Base-by-base conservation (phyloP, 2,888 invertebrate genomes). In the Cyrtodaria siliqua region DNA sequence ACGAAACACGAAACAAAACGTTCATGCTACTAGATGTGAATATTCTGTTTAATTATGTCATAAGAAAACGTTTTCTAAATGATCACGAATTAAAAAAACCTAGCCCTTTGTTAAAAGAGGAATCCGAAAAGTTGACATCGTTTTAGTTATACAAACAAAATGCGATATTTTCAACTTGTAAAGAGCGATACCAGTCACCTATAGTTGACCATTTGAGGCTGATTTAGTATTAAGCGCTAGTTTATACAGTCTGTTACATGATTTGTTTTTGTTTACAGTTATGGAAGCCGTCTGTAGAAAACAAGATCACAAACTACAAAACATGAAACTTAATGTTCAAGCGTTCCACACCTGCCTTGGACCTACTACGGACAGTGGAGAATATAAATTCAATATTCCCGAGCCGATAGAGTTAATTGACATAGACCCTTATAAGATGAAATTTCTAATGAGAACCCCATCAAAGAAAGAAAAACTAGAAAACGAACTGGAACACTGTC, bases 301-400 rank as follows among this genome's bases (percentile, higher is more conserved):
- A 59, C 27, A 59, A 44, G 44, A 1, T 42, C 59, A 59, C 44
- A 23, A 14, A 2, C 12, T 59, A 6, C 23, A 26, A 26, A 27
- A 44, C 4, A 12, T 27, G 3, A 6, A 18, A 8, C 16, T 66
- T 9, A 47, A 27, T 16, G 66, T 66, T 4, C 33, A 18, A 6
- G 56, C 66, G 9, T 49, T 57, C 50, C 38, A 66, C 23, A 24
- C 56, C 12, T 49, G 66, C 49, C 26, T 66, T 49, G 66, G 66
- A 2, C 24, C 33, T 23, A 56, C 66, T 0, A 33, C 47, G 2
- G 2, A 33, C 6, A 9, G 24, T 20, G 56, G 49, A 3, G 16
- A 38, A n/a, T 23, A 29, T 2, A 9, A 56, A 33, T 66, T 55
- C 49, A 23, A 16, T 0, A 12, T 26, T 8, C 66, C 66, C 1